Base-by-base conservation (phyloP, 2,888 invertebrate genomes). In the Mayetiola destructor region DNA sequence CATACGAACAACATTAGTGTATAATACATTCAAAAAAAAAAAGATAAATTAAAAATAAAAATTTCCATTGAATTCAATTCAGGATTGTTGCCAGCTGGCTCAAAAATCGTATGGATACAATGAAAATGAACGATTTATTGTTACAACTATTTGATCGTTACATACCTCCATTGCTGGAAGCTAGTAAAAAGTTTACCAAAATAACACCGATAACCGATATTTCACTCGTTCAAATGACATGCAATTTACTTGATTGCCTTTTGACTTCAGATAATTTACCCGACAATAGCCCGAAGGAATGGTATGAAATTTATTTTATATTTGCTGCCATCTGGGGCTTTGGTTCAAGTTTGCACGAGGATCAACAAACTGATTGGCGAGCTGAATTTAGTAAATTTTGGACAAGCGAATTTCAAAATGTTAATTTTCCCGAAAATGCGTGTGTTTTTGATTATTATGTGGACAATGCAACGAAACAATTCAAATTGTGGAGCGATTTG, bases 321-420 rank as follows among this genome's bases (percentile, higher is more conserved):
- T 95, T 95, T 70, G 82, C 85, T 30, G 79, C 84, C 59, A 80
- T 94, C 55, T 96, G 95, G 95, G 89, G 93, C 1, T 96, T 95
- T 67, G 95, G 95, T 3, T 91, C 94, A 0, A 84, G 85, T 0
- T 77, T 90, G 61, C 90, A 88, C 72, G 90, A 90, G 76, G 94
- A 95, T 72, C 84, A 90, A 73, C 74, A 90, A 57, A 78, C 87
- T 12, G 95, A 96, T 70, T 91, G 94, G 84, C 80, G 93, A 56
- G 85, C 85, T 61, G 95, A 96, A 68, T 95, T 95, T 71, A 91
- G 88, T 68, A 94, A 92, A 71, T 96, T 94, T 94, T 96, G 93
- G 80, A 77, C 80, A 30, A 85, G 84, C 61, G 95, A 96, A 73
- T 96, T 94, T 70, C 95, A 93, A 73, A 80, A 86, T 20, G 79